A percentile compares a stretch with the other conserved stretches of the same genome.
phyloP scores from a whole-genome alignment of 2,113 vertebrate species.

The Argyrosomus japonicus region DNA sequence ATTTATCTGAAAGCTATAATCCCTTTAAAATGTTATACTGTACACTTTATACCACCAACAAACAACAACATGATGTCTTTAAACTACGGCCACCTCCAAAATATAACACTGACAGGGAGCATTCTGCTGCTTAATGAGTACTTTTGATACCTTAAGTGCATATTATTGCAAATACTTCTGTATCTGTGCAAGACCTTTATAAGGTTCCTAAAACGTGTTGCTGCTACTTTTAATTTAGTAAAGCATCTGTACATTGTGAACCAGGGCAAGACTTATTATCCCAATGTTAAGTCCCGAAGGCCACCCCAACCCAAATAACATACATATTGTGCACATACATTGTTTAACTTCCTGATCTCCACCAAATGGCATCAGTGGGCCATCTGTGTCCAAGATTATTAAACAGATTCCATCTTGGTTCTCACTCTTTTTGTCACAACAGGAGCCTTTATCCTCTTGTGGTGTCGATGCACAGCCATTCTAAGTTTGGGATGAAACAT shows the following conservation, averaged over 20 bases:
- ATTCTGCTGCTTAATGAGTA: not conserved
- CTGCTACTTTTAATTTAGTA: not conserved
- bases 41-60: not conserved
- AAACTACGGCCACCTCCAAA: not conserved
- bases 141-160: not conserved
- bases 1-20: not conserved
- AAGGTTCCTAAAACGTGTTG: not conserved
- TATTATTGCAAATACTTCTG: not conserved
- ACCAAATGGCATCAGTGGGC: conserved; percentile 47
- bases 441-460: conserved; percentile 45
- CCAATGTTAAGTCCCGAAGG: conserved; percentile 20
- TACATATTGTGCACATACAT: conserved; percentile 45
- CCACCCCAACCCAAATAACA: conserved; percentile 31
- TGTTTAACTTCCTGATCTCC: conserved; percentile 42
- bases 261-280: conserved; percentile 42
- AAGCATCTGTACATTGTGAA: conserved; percentile 9
- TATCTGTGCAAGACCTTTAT: not conserved
- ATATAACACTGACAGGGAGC: not conserved
- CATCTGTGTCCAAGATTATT: conserved; percentile 61
- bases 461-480: conserved; percentile 52
- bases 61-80: not conserved
- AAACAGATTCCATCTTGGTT: conserved; percentile 52
- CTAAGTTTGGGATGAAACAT: conserved; percentile 70
- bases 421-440: conserved; percentile 48
- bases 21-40: not conserved